Evolutionary conservation across 37 sponge, comb jelly and placozoan species (phyloP).

Genomic region (Chondrosia reniformis): DNA sequence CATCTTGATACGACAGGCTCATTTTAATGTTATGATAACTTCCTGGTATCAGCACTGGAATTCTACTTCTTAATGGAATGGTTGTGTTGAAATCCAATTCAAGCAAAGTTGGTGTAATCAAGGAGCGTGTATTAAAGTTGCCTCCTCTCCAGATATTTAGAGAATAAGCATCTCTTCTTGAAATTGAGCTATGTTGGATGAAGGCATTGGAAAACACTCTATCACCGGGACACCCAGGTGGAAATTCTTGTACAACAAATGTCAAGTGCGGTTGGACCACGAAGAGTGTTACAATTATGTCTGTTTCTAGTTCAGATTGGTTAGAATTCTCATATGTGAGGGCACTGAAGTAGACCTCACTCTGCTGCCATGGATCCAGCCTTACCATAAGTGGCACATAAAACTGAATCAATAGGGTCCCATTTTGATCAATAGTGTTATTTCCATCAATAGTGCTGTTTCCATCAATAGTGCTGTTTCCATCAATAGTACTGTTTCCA

Average conservation of each 20-base stretch:
- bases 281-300: background rate
- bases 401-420: background rate
- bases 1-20: background rate
- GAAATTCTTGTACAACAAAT: background rate
- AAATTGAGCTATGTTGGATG: background rate
- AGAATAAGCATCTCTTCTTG: background rate
- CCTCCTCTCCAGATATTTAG: background rate
- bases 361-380: background rate
- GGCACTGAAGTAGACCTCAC: background rate
- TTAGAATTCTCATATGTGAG: background rate
- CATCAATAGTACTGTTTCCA: too few relatives aligned
- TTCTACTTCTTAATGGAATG: background rate
- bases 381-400: background rate
- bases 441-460: too few relatives aligned
- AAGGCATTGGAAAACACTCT: background rate
- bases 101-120: background rate
- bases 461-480: too few relatives aligned
- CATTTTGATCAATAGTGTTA: too few relatives aligned
- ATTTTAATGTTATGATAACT: background rate
- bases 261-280: background rate
- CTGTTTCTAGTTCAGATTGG: background rate
- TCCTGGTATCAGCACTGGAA: background rate
- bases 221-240: conserved; percentile 15
- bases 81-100: background rate
- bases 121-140: background rate